Conservation (phyloP, 1,140 invertebrate genomes). For the Lepidurus arcticus region DNA sequence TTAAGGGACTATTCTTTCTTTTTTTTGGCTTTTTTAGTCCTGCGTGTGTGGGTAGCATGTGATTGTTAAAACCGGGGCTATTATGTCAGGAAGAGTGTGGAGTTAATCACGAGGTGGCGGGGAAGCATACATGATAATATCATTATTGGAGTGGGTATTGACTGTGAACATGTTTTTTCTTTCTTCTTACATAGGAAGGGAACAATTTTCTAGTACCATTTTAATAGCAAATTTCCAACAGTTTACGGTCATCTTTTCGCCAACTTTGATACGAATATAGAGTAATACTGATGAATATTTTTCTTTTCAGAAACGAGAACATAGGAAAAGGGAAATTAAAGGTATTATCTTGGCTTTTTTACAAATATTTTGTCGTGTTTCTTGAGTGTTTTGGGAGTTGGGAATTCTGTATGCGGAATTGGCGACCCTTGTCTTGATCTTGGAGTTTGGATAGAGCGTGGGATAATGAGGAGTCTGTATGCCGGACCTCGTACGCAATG, state of each 20-base stretch:
- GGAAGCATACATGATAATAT: not conserved
- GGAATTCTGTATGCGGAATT: not conserved
- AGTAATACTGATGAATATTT: too few species aligned
- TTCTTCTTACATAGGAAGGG: too few species aligned
- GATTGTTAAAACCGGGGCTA: not conserved
- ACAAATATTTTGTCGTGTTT: too few species aligned
- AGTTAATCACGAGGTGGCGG: not conserved
- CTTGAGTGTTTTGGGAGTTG: too few species aligned
- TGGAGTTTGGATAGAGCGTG: not conserved
- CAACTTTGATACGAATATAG: too few species aligned
- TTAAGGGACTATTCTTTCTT: not conserved
- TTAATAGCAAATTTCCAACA: too few species aligned
- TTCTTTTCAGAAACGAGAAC: too few species aligned
- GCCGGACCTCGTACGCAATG: conserved; percentile 16
- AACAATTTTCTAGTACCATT: too few species aligned
- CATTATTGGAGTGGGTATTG: not conserved
- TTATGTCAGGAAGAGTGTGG: conserved; percentile 1
- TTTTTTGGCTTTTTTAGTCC: not conserved
- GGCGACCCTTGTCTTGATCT: conserved; percentile 20
- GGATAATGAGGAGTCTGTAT: conserved; percentile 12
- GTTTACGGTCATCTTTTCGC: too few species aligned
- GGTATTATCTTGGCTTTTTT: too few species aligned
- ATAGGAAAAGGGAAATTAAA: too few species aligned
- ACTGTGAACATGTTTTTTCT: too few species aligned
- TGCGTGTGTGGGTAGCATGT: not conserved